Percentiles rank a stretch among this genome's conserved stretches.
phyloP scores from a whole-genome alignment of 2,888 invertebrate species.

The Timandra comae region DNA sequence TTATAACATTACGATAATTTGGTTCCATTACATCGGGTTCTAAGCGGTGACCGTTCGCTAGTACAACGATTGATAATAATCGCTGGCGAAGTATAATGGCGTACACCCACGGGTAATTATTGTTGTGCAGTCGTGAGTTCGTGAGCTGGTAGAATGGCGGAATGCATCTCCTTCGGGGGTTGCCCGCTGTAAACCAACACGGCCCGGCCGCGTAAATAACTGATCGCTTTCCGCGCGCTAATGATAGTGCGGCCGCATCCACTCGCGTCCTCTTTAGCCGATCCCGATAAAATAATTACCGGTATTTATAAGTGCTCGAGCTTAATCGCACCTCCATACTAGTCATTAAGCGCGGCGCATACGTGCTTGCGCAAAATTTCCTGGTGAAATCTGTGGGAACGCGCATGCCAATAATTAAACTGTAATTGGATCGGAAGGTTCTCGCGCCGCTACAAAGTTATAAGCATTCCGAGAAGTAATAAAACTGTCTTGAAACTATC shows the following conservation, averaged over 20 bases:
- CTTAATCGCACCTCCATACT: conserved; percentile 56
- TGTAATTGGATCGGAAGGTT: conserved; percentile 34
- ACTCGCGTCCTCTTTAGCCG: conserved; percentile 62
- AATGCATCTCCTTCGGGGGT: conserved; percentile 78
- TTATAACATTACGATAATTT: conserved; percentile 75
- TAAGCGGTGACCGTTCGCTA: conserved; percentile 73
- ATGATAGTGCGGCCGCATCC: conserved; percentile 66
- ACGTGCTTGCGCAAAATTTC: conserved; percentile 47
- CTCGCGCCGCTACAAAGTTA: conserved; percentile 21
- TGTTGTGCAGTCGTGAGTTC: conserved; percentile 76
- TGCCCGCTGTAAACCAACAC: conserved; percentile 72
- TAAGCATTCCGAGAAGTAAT: conserved; percentile 43
- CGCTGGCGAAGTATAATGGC: conserved; percentile 76
- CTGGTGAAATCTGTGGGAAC: conserved; percentile 51
- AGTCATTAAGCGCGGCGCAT: conserved; percentile 44
- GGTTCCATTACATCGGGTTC: conserved; percentile 67
- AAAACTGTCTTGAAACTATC: conserved; percentile 45
- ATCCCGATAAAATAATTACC: conserved; percentile 70
- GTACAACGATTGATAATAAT: conserved; percentile 75
- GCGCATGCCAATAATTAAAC: conserved; percentile 43
- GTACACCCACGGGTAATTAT: conserved; percentile 78
- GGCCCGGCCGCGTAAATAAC: conserved; percentile 67
- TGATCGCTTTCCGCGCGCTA: conserved; percentile 71
- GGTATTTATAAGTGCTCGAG: conserved; percentile 64
- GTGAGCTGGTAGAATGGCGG: conserved; percentile 70